A percentile compares a stretch with the other conserved stretches of the same genome.
These are phyloP conservation scores for Leptinotarsa lineolata DNA, from an alignment of 1,140 invertebrate genomes.

Conservation along the genomic window DNA sequence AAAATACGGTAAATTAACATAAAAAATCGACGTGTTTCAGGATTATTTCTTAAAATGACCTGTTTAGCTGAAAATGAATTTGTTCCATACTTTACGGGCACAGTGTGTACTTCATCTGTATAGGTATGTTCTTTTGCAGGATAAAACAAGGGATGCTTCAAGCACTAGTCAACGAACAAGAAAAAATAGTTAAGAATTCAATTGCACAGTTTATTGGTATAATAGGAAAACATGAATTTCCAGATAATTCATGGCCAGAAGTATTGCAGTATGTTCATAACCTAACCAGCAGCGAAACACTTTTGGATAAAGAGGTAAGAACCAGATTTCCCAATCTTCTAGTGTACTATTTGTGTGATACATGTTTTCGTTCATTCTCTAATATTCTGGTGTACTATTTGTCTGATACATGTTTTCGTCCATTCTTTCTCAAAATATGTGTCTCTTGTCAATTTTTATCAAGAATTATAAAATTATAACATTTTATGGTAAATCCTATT, in stretches of 20 bases:
- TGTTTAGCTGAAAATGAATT: no score
- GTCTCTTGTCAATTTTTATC: neutral
- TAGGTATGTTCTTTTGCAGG: constrained; percentile 53
- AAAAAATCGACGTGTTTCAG: no score
- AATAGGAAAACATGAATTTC: constrained; percentile 74
- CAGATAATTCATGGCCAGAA: constrained; percentile 69
- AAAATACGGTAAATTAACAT: no score
- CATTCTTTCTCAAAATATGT: no score
- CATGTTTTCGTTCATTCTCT: no score
- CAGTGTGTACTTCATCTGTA: no score
- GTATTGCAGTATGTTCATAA: constrained; percentile 70
- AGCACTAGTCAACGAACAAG: constrained; percentile 64
- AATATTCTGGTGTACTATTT: no score
- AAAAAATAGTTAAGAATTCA: constrained; percentile 66
- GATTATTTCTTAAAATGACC: no score
- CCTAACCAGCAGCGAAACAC: constrained; percentile 61
- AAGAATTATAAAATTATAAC: neutral
- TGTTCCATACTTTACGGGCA: no score
- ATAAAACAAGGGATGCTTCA: constrained; percentile 64
- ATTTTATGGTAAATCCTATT: neutral
- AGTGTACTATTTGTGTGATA: no score
- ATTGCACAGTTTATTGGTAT: constrained; percentile 70
- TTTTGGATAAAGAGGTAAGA: constrained; percentile 64
- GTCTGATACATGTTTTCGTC: no score
- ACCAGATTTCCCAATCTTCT: neutral